Conservation (phyloP, 2,113 vertebrate genomes). For the Halcyon malimbica region DNA sequence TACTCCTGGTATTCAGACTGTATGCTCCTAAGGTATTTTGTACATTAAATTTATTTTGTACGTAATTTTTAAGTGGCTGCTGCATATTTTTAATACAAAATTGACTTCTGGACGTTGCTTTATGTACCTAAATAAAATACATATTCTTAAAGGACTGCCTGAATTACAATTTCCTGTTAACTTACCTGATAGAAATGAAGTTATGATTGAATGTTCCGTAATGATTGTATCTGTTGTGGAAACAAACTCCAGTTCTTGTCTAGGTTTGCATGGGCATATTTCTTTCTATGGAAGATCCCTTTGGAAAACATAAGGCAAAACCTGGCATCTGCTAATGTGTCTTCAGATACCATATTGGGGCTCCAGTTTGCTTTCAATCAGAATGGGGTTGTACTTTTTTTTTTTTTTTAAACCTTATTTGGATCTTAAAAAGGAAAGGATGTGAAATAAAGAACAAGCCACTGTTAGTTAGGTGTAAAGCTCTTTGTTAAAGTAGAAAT, state of each 20-base stretch:
- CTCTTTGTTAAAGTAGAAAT: background rate
- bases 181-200: background rate
- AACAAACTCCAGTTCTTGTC: background rate
- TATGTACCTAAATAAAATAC: conserved; percentile 38
- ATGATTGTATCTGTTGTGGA: background rate
- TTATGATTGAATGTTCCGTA: background rate
- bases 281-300: background rate
- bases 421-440: background rate
- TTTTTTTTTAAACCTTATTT: background rate
- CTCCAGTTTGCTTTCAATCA: background rate
- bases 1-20: background rate
- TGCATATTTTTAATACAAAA: conserved; percentile 25
- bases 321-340: background rate
- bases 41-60: conserved; percentile 11
- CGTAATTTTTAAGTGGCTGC: conserved; percentile 7
- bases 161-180: conserved; percentile 43
- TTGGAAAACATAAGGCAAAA: background rate
- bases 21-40: background rate
- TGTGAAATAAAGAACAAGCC: background rate
- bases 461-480: background rate
- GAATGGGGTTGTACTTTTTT: background rate
- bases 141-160: conserved; percentile 10
- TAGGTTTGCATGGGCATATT: background rate
- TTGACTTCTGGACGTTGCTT: background rate
- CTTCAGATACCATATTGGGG: background rate